Percentiles rank a stretch among this genome's conserved stretches.
Conservation (phyloP, 2,797 vertebrate genomes). For the Tragopan temminckii region DNA sequence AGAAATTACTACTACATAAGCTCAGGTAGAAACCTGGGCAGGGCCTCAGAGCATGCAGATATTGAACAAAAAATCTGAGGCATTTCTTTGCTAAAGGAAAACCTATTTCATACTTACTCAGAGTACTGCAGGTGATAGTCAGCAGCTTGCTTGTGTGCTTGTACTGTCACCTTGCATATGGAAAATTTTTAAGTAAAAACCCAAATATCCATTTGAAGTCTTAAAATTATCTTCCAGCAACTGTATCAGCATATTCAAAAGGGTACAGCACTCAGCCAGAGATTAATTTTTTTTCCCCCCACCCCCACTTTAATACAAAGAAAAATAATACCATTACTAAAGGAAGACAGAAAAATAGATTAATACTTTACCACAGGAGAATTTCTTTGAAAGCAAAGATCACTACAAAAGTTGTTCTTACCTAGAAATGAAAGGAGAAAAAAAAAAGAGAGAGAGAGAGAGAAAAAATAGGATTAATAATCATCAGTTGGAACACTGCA, state of each 20-base stretch:
- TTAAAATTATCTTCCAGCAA: not conserved
- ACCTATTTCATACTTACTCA: not conserved
- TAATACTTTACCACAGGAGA: constrained; percentile 77
- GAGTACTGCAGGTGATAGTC: not conserved
- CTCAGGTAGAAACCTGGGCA: not conserved
- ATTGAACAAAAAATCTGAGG: not conserved
- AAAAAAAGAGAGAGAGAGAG: not conserved
- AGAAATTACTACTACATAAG: not conserved
- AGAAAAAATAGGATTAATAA: not conserved
- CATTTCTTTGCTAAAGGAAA: not conserved
- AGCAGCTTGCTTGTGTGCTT: not conserved
- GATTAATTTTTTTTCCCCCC: not conserved
- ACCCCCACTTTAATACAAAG: not conserved
- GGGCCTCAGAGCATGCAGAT: not conserved
- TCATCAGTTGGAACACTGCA: not conserved
- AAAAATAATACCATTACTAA: not conserved
- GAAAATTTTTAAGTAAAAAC: not conserved
- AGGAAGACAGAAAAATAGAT: constrained; percentile 14
- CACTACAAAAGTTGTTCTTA: constrained; percentile 68
- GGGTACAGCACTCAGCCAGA: not conserved
- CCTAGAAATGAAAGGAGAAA: constrained; percentile 70
- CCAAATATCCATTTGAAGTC: not conserved
- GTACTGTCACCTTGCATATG: not conserved
- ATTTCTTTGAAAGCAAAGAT: constrained; percentile 43
- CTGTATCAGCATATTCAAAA: not conserved